phyloP scores from a whole-genome alignment of 2,888 invertebrate species.

The Plagodis dolabraria region DNA sequence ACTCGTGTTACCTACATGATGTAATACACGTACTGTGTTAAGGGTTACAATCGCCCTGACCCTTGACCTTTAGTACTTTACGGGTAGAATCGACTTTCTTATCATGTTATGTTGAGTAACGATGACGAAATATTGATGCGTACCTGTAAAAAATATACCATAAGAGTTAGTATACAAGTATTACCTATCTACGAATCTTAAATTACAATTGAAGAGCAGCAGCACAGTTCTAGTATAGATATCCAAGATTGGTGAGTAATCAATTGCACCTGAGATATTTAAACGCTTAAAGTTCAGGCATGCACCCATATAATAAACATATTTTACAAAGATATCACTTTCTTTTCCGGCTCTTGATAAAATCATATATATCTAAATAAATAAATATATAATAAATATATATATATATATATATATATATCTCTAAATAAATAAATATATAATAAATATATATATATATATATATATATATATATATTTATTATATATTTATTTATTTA shows the following conservation, averaged over 20 bases:
- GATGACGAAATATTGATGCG: background rate
- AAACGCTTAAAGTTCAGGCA: too few relatives aligned
- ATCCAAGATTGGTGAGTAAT: background rate
- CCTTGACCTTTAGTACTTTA: slow-evolving; percentile 7
- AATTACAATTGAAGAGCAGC: background rate
- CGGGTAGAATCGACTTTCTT: background rate
- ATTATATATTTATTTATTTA: too few relatives aligned
- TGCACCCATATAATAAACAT: too few relatives aligned
- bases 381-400: too few relatives aligned
- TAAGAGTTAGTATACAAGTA: too few relatives aligned
- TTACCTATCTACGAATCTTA: background rate
- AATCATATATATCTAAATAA: too few relatives aligned
- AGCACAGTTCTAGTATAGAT: background rate
- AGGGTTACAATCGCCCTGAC: slow-evolving; percentile 1
- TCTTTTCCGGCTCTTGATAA: too few relatives aligned
- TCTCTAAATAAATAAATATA: too few relatives aligned
- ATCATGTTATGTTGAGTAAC: background rate
- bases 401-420: too few relatives aligned
- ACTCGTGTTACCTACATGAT: slow-evolving; percentile 1
- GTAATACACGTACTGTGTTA: background rate
- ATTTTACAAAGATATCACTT: too few relatives aligned
- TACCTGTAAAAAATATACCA: background rate
- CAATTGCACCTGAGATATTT: background rate
- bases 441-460: too few relatives aligned
- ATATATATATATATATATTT: too few relatives aligned